Evolutionary conservation across 2,888 invertebrate genomes (phyloP).

Genomic region (Drosophila robusta): DNA sequence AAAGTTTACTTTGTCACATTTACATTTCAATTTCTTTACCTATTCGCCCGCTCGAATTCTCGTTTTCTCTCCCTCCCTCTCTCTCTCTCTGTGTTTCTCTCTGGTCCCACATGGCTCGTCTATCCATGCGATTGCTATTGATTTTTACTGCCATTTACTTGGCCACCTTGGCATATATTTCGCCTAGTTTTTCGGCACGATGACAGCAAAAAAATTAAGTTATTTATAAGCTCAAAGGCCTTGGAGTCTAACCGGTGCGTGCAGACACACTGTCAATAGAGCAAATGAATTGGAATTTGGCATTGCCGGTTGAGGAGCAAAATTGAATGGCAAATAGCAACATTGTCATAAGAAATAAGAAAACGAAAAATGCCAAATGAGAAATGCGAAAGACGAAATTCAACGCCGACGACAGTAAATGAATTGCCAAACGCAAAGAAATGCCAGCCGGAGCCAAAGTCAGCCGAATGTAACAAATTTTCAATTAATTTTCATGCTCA

Average conservation of each 20-base stretch:
- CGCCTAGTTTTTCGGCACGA: conserved; percentile 41
- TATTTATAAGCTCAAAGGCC: conserved; percentile 65
- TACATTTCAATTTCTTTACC: conserved; percentile 13
- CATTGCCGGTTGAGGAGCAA: conserved; percentile 6
- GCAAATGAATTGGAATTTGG: conserved; percentile 55
- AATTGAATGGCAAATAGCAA: conserved; percentile 27
- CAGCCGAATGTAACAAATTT: conserved; percentile 54
- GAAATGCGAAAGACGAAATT: conserved; percentile 9
- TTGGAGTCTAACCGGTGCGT: conserved; percentile 62
- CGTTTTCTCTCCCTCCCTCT: too few relatives aligned
- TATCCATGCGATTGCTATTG: conserved; percentile 53
- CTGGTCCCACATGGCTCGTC: conserved; percentile 11
- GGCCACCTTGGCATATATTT: conserved; percentile 67
- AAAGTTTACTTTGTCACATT: conserved; percentile 26
- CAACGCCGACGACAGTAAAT: conserved; percentile 4
- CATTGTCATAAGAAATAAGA: conserved; percentile 22
- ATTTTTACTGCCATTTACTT: conserved; percentile 55
- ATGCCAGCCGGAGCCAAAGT: not conserved
- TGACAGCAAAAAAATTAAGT: conserved; percentile 59
- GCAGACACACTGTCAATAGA: conserved; percentile 68
- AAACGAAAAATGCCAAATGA: not conserved
- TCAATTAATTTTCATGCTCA: conserved; percentile 67
- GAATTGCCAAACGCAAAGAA: conserved; percentile 1
- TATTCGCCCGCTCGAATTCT: not conserved
- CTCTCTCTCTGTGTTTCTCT: not conserved